Conservation (phyloP, 2,888 invertebrate genomes). For the Xestia c-nigrum region DNA sequence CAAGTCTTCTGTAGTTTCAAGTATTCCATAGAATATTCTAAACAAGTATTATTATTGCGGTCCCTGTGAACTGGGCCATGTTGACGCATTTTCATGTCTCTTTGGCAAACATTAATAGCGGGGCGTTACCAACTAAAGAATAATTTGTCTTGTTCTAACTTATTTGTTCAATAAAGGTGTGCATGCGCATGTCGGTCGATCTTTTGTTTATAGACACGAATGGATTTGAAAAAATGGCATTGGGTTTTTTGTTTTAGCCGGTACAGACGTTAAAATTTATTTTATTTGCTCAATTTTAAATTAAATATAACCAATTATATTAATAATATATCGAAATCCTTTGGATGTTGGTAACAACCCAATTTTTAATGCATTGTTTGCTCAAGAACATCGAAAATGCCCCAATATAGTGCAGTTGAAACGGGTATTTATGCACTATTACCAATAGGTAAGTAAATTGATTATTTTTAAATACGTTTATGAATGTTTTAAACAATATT, state of each 20-base stretch:
- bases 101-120: neutral
- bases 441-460: constrained; percentile 65
- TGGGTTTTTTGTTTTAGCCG: neutral
- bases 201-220: neutral
- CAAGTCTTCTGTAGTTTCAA: constrained; percentile 44
- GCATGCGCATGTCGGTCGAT: neutral
- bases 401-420: constrained; percentile 24
- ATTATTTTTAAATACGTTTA: constrained; percentile 44
- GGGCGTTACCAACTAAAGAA: constrained; percentile 7
- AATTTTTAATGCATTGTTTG: neutral
- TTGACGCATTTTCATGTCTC: constrained; percentile 47
- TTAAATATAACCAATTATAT: neutral
- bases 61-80: constrained; percentile 21
- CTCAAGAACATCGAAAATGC: constrained; percentile 32
- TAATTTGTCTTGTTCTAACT: neutral
- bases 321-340: neutral
- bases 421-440: constrained; percentile 41
- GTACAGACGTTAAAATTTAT: neutral
- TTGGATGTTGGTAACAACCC: constrained; percentile 10
- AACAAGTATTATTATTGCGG: constrained; percentile 47
- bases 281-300: neutral
- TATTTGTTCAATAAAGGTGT: constrained; percentile 10
- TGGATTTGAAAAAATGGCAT: neutral
- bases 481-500: constrained; percentile 53
- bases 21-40: constrained; percentile 47